Base-by-base conservation (phyloP, 2,888 invertebrate species). In the Apomyelois bistriatella region DNA sequence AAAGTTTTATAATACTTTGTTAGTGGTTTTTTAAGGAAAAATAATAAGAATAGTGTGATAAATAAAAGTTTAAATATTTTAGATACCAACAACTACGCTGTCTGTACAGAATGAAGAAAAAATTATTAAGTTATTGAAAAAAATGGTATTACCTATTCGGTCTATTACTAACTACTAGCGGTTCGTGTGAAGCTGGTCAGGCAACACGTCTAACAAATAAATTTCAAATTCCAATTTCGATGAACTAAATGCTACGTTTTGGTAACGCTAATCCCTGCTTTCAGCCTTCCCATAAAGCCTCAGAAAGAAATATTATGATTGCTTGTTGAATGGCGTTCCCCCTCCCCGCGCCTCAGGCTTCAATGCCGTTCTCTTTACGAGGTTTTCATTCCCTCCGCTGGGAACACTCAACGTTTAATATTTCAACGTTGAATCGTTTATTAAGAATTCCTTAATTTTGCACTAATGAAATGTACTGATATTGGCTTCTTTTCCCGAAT, bases 181-280 rank as follows among this genome's bases (percentile, higher is more conserved):
- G n/a, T n/a, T n/a, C n/a, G n/a, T n/a, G n/a, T n/a, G n/a, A n/a
- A n/a, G n/a, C n/a, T n/a, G n/a, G n/a, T n/a, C n/a, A n/a, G n/a
- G n/a, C n/a, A n/a, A n/a, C n/a, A n/a, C n/a, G n/a, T n/a, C n/a
- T 5, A 22, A 3, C 22, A 22, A 22, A 22, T 22, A 22, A 22
- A 5, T 22, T 22, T 22, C 22, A 22, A 22, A 5, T 22, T 22
- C 5, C 22, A 22, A 22, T 22, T 22, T 22, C 22, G 22, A 10
- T 0, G 17, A 47, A 36, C 15, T 36, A 47, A 32, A 48, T 22
- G 9, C 38, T 12, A 7, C 30, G 54, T 56, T 37, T 53, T 54
- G 55, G 52, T 56, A 61, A 62, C 59, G 56, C 57, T 69, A 76
- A 76, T 72, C 66, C 56, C 58, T 65, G 69, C 66, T 70, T 71